Evolutionary conservation across 2,113 vertebrate genomes (phyloP), one percentile per base, ranked within the genome.

Genomic region (Thalassoma bifasciatum): DNA sequence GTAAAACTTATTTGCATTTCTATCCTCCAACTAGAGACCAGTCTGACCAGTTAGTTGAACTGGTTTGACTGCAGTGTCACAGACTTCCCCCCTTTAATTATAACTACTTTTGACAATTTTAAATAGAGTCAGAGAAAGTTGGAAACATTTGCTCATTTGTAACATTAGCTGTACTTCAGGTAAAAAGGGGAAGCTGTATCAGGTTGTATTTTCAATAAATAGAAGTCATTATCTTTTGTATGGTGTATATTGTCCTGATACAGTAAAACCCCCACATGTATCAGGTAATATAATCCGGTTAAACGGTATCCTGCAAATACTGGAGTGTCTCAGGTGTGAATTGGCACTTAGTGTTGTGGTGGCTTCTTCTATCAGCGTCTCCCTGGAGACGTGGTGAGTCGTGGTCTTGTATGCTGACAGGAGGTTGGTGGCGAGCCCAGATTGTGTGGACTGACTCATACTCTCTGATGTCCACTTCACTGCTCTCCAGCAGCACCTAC

Each of bases 401-500:
- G 85, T 81, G 86, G 89, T 87, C 87, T 77, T 66, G 79, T 85
- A 42, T 51, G 87, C 72, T 88, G 91, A 93, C 90, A 93, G 86
- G 73, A 90, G 74, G 59, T 86, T 90, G 90, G 89, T 89, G 82
- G 47, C 19, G 3, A 85, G 88, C 91, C 91, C 88, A 86, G 80
- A 88, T 61, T 88, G 72, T 83, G 71, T 79, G 57, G 71, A 76
- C 59, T 64, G 34, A 65, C 66, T 6, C 54, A 60, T 34, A 56
- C 37, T 64, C 40, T 38, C 9, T 16, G 56, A 10, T 1, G 11
- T 23, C 23, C 44, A 22, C 71, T 83, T 22, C 30, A 37, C 77
- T 90, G 83, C 89, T 89, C 91, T 88, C 63, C 81, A 92, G 90
- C 87, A 90, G 85, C 91, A 88, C 89, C 92, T 93, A 88, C 91